phyloP scores from a whole-genome alignment of 2,797 vertebrate species.

The Sebastes matsubarae region DNA sequence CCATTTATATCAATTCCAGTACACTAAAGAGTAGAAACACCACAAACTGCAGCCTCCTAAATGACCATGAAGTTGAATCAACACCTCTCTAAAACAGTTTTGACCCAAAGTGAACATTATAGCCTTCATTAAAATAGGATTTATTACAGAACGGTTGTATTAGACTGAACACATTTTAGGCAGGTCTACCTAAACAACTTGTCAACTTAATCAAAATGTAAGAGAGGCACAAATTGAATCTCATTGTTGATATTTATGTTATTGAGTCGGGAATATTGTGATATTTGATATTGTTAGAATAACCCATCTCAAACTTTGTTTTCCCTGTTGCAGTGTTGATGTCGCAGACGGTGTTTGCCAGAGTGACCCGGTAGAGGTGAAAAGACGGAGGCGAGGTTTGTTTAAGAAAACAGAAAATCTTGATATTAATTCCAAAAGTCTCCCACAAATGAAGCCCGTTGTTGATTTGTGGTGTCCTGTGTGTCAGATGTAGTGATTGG shows the following conservation, averaged over 20 bases:
- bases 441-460: neutral
- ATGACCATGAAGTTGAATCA: neutral
- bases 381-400: slow-evolving; percentile 80
- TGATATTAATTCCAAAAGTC: neutral
- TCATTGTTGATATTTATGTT: neutral
- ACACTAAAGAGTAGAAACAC: too few species aligned
- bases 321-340: slow-evolving; percentile 72
- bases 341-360: slow-evolving; percentile 69
- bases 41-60: neutral
- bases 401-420: neutral
- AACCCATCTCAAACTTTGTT: neutral
- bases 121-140: neutral
- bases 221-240: neutral
- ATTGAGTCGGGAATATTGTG: neutral
- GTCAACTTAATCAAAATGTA: neutral
- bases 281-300: neutral
- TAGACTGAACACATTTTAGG: neutral
- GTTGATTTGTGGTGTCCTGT: slow-evolving; percentile 3
- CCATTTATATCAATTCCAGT: too few species aligned
- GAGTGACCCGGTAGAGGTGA: slow-evolving; percentile 75
- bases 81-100: neutral
- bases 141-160: neutral
- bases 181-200: neutral
- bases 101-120: neutral
- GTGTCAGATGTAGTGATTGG: slow-evolving; percentile 80